phyloP scores from a whole-genome alignment of 1,140 invertebrate genomes.

The Drosophila repletoides region DNA sequence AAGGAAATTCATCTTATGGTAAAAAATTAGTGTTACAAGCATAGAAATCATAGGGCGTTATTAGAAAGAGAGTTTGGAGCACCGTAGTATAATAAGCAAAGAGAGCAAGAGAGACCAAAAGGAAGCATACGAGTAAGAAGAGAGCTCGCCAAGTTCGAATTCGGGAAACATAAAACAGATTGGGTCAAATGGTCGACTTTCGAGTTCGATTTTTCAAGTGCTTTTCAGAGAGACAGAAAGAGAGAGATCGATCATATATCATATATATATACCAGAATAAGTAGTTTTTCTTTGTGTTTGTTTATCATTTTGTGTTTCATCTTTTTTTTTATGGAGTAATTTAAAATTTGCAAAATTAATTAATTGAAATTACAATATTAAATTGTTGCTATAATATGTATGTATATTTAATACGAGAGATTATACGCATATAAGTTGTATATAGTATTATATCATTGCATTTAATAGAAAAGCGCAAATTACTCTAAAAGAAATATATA shows the following conservation, averaged over 20 bases:
- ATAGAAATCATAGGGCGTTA: conserved; percentile 21
- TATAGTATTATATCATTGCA: conserved; percentile 52
- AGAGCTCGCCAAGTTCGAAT: conserved; percentile 15
- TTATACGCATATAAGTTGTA: conserved; percentile 52
- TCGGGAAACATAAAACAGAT: conserved; percentile 1
- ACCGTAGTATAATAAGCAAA: conserved; percentile 22
- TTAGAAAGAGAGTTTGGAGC: conserved; percentile 15
- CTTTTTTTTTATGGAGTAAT: conserved; percentile 23
- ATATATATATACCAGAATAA: conserved; percentile 15
- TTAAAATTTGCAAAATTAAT: conserved; percentile 36
- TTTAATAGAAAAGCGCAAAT: conserved; percentile 37
- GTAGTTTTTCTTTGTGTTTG: conserved; percentile 45
- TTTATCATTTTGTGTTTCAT: conserved; percentile 3
- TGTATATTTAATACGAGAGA: conserved; percentile 47
- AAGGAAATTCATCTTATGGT: background rate
- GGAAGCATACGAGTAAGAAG: no score
- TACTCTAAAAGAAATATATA: conserved; percentile 37
- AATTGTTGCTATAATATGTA: conserved; percentile 48
- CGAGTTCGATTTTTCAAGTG: conserved; percentile 18
- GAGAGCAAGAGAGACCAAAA: conserved; percentile 30
- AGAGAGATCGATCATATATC: conserved; percentile 14
- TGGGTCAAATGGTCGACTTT: conserved; percentile 9
- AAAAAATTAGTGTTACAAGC: conserved; percentile 34
- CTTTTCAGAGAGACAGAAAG: background rate
- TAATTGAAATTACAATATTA: conserved; percentile 38